Evolutionary conservation across 2,797 vertebrate genomes (phyloP), one percentile per base, ranked within the genome.

Genomic region (Apodemus agrarius): DNA sequence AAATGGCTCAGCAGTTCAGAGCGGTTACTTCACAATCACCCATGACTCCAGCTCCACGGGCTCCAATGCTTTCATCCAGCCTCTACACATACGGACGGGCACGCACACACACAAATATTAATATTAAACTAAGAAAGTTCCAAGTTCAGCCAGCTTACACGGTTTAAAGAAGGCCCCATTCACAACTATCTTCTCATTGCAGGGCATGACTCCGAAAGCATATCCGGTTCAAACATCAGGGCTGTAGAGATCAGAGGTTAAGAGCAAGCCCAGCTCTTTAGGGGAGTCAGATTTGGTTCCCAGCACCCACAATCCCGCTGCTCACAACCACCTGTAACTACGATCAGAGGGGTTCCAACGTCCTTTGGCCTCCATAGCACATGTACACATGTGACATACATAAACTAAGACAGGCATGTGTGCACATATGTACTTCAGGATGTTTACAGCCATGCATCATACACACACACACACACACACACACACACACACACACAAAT

Each of bases 111-210:
- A 11, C 69, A 69, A 19, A 72, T 37, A 72, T 14, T 69, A 69
- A 69, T 72, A n/a, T 6, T 69, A 69, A n/a, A 19, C 67, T n/a
- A 69, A 67, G 65, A 67, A 14, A 34, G 13, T 16, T 76, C 14
- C 31, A 49, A 17, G 26, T 63, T 52, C 24, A 84, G 2, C 61
- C 52, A 83, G 16, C 31, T 90, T 89, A 75, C 24, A 52, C 14
- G 75, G n/a, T 69, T 74, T 81, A 81, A 93, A 59, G 52, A 94
- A 78, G 40, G 11, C 80, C 6, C 78, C 59, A 49, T 87, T 80
- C 57, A 49, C 75, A 94, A 74, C 40, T 76, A 72, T 93, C 59
- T 46, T 82, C 84, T 74, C 67, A 91, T 82, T 82, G 52, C 24
- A 19, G 29, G 49, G 26, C 31, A 21, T 78, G 49, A 17, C 19